These are phyloP conservation scores for Sialis lutaria DNA, from an alignment of 2,888 invertebrate genomes.

Conservation along the genomic window DNA sequence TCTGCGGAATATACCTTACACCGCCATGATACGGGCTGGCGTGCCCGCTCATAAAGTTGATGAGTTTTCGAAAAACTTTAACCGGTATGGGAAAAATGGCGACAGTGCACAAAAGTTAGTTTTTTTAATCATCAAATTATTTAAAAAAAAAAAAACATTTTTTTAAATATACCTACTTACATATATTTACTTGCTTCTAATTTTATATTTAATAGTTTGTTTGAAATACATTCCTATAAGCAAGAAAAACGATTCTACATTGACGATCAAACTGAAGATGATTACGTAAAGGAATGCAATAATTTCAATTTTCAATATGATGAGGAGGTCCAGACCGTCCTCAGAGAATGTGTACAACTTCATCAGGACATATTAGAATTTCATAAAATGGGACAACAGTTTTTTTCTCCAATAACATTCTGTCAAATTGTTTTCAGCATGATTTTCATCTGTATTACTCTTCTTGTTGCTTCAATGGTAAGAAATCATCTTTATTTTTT, in stretches of 20 bases:
- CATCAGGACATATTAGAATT: neutral
- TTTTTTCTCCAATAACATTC: neutral
- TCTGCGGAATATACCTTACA: neutral
- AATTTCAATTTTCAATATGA: neutral
- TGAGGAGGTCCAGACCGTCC: neutral
- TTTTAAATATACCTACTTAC: too few relatives aligned
- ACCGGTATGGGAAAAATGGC: neutral
- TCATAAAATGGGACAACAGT: neutral
- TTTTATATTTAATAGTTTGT: too few relatives aligned
- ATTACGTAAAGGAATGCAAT: neutral
- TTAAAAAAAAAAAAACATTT: too few relatives aligned
- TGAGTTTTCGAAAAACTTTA: neutral
- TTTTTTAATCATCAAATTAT: too few relatives aligned
- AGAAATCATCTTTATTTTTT: neutral
- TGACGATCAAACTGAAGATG: neutral
- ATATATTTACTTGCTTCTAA: too few relatives aligned
- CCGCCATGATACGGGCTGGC: neutral
- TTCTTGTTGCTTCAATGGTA: neutral
- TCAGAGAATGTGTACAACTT: neutral
- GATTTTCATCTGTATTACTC: neutral
- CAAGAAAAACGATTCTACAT: neutral
- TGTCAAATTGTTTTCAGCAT: neutral
- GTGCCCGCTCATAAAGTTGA: neutral
- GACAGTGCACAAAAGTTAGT: too few relatives aligned
- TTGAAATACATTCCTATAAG: too few relatives aligned